Evolutionary conservation across 2,888 invertebrate genomes (phyloP).

Genomic region (Pandemis cinnamomeana): DNA sequence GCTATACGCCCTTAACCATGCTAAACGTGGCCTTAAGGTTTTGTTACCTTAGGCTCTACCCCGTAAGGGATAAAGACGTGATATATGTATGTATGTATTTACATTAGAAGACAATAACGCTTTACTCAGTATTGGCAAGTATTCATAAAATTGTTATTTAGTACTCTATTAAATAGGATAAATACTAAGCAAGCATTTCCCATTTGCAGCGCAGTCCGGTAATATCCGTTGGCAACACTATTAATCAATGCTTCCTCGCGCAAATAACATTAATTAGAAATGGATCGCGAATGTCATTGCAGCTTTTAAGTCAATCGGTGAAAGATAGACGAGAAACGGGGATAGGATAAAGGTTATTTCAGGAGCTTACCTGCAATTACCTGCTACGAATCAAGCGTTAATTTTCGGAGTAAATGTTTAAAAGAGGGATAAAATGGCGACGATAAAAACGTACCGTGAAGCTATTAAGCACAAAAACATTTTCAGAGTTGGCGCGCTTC

Average conservation of each 20-base stretch:
- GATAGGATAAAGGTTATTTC: background rate
- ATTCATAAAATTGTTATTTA: background rate
- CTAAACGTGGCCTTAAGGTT: too few relatives aligned
- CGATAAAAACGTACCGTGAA: too few relatives aligned
- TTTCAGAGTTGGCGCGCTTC: too few relatives aligned
- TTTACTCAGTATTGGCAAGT: background rate
- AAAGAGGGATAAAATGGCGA: too few relatives aligned
- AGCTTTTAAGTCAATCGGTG: constrained; percentile 38
- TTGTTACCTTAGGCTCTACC: too few relatives aligned
- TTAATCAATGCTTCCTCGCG: constrained; percentile 53
- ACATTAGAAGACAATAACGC: too few relatives aligned
- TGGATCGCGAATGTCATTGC: constrained; percentile 36
- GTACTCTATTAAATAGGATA: background rate
- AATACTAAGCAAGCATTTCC: constrained; percentile 41
- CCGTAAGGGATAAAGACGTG: too few relatives aligned
- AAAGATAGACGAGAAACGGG: background rate
- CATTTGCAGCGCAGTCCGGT: constrained; percentile 44
- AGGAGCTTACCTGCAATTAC: background rate
- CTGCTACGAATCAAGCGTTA: too few relatives aligned
- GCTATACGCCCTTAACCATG: too few relatives aligned
- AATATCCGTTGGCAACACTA: constrained; percentile 56
- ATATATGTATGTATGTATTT: too few relatives aligned
- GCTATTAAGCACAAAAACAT: too few relatives aligned
- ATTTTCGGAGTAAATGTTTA: background rate
- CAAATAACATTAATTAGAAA: constrained; percentile 40